phyloP scores from a whole-genome alignment of 1,140 invertebrate species.

The Drosophila chauvacae region DNA sequence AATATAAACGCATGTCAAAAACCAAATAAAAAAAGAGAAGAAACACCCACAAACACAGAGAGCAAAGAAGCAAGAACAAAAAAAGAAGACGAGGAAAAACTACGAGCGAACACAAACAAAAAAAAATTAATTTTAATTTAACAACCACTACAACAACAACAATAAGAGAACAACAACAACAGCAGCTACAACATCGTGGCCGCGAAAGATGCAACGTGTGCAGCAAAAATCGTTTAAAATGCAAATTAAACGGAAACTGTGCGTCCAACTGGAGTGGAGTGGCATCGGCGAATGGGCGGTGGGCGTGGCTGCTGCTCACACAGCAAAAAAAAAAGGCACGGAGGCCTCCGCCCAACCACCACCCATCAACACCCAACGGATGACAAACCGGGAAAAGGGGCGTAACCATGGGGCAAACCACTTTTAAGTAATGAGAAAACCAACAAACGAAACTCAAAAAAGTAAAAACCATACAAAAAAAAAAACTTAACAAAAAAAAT shows the following conservation, averaged over 20 bases:
- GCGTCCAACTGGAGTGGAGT: constrained; percentile 59
- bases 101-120: constrained; percentile 64
- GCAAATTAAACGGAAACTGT: constrained; percentile 75
- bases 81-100: constrained; percentile 36
- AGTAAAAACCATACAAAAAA: constrained; percentile 15
- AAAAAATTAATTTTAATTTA: constrained; percentile 80
- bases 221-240: constrained; percentile 84
- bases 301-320: constrained; percentile 52
- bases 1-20: constrained; percentile 34
- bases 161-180: constrained; percentile 23
- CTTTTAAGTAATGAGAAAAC: constrained; percentile 75
- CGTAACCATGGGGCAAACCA: constrained; percentile 36
- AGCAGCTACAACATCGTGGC: constrained; percentile 31
- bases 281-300: constrained; percentile 24
- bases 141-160: constrained; percentile 61
- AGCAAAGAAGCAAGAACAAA: constrained; percentile 22
- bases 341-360: constrained; percentile 29
- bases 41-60: constrained; percentile 15
- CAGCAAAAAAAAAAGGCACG: constrained; percentile 37
- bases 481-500: constrained; percentile 17
- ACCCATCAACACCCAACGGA: constrained; percentile 30
- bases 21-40: not conserved
- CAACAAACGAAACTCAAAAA: constrained; percentile 43
- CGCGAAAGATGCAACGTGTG: constrained; percentile 76
- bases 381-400: constrained; percentile 57